Evolutionary conservation across 2,113 vertebrate species (phyloP).

Genomic region (Dendropsophus ebraccatus): DNA sequence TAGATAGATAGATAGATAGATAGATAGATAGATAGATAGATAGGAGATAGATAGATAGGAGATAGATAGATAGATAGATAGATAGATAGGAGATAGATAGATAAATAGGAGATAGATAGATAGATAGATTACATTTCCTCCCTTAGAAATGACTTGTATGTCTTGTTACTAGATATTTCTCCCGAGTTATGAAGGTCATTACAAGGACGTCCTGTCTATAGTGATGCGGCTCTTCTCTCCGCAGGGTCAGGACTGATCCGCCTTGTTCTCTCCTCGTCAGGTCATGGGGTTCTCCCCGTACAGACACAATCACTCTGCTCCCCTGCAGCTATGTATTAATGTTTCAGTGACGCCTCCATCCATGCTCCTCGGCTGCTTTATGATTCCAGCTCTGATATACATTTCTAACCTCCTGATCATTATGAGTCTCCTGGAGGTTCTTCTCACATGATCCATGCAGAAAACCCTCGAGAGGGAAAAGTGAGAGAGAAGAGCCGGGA

Average conservation of each 20-base stretch:
- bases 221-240: neutral
- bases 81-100: neutral
- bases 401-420: slow-evolving; percentile 48
- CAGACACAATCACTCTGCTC: neutral
- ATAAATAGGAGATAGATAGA: no score
- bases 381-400: slow-evolving; percentile 10
- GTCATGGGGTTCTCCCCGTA: neutral
- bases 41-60: neutral
- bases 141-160: neutral
- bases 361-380: neutral
- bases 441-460: neutral
- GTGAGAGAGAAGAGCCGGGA: slow-evolving; percentile 24
- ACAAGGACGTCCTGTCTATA: neutral
- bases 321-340: slow-evolving; percentile 38
- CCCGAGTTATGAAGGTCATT: neutral
- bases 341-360: slow-evolving; percentile 25
- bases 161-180: neutral
- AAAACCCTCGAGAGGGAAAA: slow-evolving; percentile 12
- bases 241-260: neutral
- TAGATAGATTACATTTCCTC: neutral
- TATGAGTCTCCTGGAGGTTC: slow-evolving; percentile 29
- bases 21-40: neutral
- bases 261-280: neutral
- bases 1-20: slow-evolving; percentile 13
- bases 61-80: neutral